These are phyloP conservation scores for Listronotus bonariensis DNA, from an alignment of 1,140 invertebrate species.

Conservation along the genomic window DNA sequence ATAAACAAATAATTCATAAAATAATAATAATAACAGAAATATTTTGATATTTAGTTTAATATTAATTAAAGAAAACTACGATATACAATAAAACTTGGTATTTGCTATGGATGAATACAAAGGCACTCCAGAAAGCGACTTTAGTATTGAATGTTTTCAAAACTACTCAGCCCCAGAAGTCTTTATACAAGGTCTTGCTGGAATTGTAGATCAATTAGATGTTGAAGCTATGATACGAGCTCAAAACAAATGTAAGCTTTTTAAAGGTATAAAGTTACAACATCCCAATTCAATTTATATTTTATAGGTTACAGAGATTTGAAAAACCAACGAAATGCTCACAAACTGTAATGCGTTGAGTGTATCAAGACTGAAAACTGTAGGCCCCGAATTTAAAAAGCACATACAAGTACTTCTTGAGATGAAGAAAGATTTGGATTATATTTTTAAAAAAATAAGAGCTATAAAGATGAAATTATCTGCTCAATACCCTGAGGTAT, in stretches of 20 bases:
- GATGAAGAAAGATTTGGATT: constrained; percentile 72
- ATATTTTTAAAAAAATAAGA: constrained; percentile 73
- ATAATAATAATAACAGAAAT: too few species aligned
- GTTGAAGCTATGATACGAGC: constrained; percentile 88
- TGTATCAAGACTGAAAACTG: constrained; percentile 76
- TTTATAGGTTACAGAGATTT: constrained; percentile 86
- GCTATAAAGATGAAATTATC: constrained; percentile 81
- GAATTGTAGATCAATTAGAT: constrained; percentile 88
- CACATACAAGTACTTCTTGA: constrained; percentile 79
- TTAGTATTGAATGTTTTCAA: constrained; percentile 81
- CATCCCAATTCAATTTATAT: too few species aligned
- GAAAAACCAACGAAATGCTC: constrained; percentile 97
- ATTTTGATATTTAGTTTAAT: too few species aligned
- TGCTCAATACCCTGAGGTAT: constrained; percentile 77
- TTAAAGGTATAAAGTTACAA: too few species aligned
- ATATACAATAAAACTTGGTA: too few species aligned
- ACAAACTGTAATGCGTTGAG: constrained; percentile 92
- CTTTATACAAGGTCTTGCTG: constrained; percentile 86
- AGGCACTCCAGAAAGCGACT: constrained; percentile 68
- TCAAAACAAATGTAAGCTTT: constrained; percentile 91
- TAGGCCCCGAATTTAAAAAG: constrained; percentile 84
- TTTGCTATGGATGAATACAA: constrained; percentile 54
- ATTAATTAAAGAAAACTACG: too few species aligned
- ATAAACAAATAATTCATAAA: too few species aligned
- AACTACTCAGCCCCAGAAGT: constrained; percentile 89